Conservation (phyloP, 2,113 vertebrate genomes). For the Perccottus glenii region DNA sequence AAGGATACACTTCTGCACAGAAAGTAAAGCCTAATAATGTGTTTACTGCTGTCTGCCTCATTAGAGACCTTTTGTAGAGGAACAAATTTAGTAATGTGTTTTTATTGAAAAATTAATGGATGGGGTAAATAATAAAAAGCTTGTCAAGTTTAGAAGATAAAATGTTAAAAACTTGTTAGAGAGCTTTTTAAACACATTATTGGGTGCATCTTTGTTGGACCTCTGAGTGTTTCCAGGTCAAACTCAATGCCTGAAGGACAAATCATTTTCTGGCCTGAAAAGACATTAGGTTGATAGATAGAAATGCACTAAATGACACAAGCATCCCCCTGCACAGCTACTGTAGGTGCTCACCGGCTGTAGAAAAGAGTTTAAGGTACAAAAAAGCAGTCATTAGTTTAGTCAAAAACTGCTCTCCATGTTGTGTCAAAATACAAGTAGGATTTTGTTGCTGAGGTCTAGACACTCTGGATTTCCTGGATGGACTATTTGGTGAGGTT, state of each 20-base stretch:
- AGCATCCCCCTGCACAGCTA: no score
- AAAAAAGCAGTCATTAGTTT: no score
- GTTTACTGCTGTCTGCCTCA: not conserved
- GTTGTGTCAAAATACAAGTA: no score
- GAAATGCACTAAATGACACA: no score
- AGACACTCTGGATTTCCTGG: not conserved
- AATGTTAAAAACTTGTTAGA: conserved; percentile 14
- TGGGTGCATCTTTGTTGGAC: conserved; percentile 9
- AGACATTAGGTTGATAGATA: no score
- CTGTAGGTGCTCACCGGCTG: no score
- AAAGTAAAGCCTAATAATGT: not conserved
- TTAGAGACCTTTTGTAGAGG: not conserved
- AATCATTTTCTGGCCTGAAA: not conserved
- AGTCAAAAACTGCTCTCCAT: no score
- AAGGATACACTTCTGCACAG: not conserved
- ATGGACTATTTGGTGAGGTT: not conserved
- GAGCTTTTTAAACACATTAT: conserved; percentile 25
- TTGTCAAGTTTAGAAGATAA: conserved; percentile 41
- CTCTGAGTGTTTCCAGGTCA: conserved; percentile 8
- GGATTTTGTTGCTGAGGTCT: not conserved
- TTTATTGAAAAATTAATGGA: conserved; percentile 13
- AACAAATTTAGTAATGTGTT: conserved; percentile 21
- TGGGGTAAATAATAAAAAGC: conserved; percentile 40
- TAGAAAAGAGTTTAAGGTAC: no score
- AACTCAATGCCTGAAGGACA: conserved; percentile 19